Percentiles rank a stretch among this genome's conserved stretches.
Conservation (phyloP, 2,113 vertebrate genomes). For the Toxotes chatareus region DNA sequence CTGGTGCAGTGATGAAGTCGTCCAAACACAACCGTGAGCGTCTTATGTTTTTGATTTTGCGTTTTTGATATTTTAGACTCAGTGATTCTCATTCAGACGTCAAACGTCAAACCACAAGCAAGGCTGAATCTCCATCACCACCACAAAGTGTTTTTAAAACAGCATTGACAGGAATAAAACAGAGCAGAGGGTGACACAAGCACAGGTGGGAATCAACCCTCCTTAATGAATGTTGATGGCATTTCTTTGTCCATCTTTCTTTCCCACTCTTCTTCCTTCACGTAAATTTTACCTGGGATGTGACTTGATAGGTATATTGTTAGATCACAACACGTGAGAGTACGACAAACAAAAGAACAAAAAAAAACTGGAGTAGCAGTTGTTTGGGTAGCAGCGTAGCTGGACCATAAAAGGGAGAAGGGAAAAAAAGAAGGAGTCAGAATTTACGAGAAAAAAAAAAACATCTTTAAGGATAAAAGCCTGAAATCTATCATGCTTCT, state of each 20-base stretch:
- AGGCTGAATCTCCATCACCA: neutral
- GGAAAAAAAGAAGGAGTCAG: neutral
- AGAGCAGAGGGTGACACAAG: neutral
- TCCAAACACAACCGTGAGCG: neutral
- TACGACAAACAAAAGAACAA: neutral
- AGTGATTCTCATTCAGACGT: neutral
- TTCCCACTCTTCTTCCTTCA: constrained; percentile 3
- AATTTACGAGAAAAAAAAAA: constrained; percentile 12
- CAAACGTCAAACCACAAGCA: constrained; percentile 13
- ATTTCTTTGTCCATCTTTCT: constrained; percentile 5
- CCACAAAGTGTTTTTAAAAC: constrained; percentile 4
- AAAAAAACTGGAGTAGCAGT: constrained; percentile 9
- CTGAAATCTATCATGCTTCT: constrained; percentile 57
- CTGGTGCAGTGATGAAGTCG: constrained; percentile 37
- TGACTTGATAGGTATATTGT: constrained; percentile 12
- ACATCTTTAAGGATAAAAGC: constrained; percentile 55
- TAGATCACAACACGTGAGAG: constrained; percentile 22
- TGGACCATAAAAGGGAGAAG: constrained; percentile 35
- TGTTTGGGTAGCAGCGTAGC: constrained; percentile 50
- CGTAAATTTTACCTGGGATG: constrained; percentile 3
- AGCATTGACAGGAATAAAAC: constrained; percentile 8
- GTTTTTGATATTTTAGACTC: constrained; percentile 13
- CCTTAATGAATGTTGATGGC: constrained; percentile 23
- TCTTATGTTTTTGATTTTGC: too few species aligned
- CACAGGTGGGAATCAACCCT: neutral